These are phyloP conservation scores for Mythimna lalbum DNA, from an alignment of 2,888 invertebrate species.

Conservation along the genomic window DNA sequence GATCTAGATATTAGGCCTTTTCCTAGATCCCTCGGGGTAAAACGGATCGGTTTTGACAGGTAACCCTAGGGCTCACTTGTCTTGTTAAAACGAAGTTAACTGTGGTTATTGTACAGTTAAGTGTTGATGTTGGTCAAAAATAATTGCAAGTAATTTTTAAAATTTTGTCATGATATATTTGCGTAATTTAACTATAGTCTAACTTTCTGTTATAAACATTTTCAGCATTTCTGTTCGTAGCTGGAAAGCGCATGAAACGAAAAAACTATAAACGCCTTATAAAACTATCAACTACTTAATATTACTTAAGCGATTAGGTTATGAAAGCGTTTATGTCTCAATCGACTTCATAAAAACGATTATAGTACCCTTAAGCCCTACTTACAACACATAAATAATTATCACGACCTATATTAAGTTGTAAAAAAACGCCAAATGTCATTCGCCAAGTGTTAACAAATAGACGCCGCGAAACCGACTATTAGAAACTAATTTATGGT, in stretches of 20 bases:
- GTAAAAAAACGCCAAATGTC: slow-evolving; percentile 43
- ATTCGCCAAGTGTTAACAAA: slow-evolving; percentile 55
- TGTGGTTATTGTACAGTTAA: slow-evolving; percentile 16
- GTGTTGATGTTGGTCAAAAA: slow-evolving; percentile 9
- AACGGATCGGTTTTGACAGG: slow-evolving; percentile 45
- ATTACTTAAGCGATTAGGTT: slow-evolving; percentile 12
- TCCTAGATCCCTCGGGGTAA: slow-evolving; percentile 30
- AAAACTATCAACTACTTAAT: slow-evolving; percentile 4
- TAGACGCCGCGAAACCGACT: slow-evolving; percentile 24
- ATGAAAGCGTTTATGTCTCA: slow-evolving; percentile 35
- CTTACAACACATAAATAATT: slow-evolving; percentile 40
- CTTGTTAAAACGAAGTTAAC: slow-evolving; percentile 29
- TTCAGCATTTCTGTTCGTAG: not conserved
- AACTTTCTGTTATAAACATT: not conserved
- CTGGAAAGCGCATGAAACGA: not conserved
- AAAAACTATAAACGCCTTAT: slow-evolving; percentile 3
- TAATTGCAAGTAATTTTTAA: slow-evolving; percentile 2
- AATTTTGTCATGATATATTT: not conserved
- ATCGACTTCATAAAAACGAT: slow-evolving; percentile 34
- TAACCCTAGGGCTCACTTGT: slow-evolving; percentile 14
- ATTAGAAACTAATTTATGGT: slow-evolving; percentile 36
- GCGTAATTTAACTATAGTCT: not conserved
- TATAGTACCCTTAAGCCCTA: slow-evolving; percentile 23
- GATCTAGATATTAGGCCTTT: slow-evolving; percentile 47
- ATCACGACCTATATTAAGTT: slow-evolving; percentile 24